Evolutionary conservation across 2,888 invertebrate species (phyloP), one percentile per base, ranked within the genome.

Genomic region (Rotaria socialis): DNA sequence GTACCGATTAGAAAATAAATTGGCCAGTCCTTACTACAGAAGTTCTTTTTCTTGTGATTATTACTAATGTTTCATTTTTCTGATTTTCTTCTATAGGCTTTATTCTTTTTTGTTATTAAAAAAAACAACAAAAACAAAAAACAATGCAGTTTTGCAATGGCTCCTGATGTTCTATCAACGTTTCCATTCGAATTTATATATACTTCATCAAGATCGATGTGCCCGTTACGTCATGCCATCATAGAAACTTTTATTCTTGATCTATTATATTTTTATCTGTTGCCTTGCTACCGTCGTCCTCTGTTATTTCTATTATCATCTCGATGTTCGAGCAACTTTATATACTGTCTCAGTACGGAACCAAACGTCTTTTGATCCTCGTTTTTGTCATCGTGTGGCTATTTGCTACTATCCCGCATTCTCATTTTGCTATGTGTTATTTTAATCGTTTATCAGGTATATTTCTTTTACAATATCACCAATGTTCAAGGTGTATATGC

Each of bases 391-490:
- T 27, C 35, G 16, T 67, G 16, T 67, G 67, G 27, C 27, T 67
- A 19, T 67, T 6, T 1, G 27, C 27, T 35, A 35, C 2, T 16
- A 6, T 67, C 27, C 67, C 67, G 35, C 35, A 67, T 47, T 24
- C 80, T 47, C 24, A 80, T 43, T 47, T 80, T 47, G 80, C 47
- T 47, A 80, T 80, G 80, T 80, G 80, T 47, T 80, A 80, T 80
- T 80, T 80, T 47, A 80, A 80, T 80, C 80, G 80, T 47, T n/a
- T 47, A 47, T 80, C 80, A 80, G 80, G 80, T 80, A 47, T n/a
- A 27, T 67, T 1, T 35, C 4, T 67, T 27, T 27, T 27, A 27
- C 27, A 27, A 67, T 67, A 6, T 14, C 19, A 35, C 35, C 3
- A 2, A 5, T 67, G 5, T 35, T 67, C 4, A 14, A 67, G 4